These are phyloP conservation scores for Nebria ingens DNA, from an alignment of 1,140 invertebrate genomes.

Conservation along the genomic window DNA sequence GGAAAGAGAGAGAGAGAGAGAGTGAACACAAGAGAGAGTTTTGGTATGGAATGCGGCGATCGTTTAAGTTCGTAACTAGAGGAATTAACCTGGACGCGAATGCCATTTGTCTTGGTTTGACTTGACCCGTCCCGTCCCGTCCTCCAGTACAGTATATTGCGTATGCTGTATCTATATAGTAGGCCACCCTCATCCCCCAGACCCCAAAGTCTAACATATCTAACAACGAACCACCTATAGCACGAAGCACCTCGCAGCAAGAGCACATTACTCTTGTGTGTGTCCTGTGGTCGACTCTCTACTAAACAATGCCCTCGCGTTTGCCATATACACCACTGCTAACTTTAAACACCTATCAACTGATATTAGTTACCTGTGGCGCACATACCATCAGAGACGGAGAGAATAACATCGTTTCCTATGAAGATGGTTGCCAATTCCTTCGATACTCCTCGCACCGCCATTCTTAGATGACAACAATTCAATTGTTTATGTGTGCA, in stretches of 20 bases:
- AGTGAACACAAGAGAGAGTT: no score
- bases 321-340: no score
- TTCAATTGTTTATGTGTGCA: no score
- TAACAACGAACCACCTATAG: not conserved
- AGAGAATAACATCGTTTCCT: no score
- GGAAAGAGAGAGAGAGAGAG: no score
- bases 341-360: constrained; percentile 34
- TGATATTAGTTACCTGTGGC: constrained; percentile 30
- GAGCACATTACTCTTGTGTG: constrained; percentile 8
- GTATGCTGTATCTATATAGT: constrained; percentile 17
- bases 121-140: constrained; percentile 23
- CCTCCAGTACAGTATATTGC: constrained; percentile 27
- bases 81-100: constrained; percentile 33
- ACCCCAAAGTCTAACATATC: not conserved
- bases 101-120: constrained; percentile 35
- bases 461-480: no score
- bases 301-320: constrained; percentile 33
- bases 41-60: constrained; percentile 5
- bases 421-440: not conserved
- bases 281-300: constrained; percentile 19
- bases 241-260: not conserved
- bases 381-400: no score
- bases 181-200: not conserved
- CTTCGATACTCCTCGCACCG: no score
- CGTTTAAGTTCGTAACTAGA: constrained; percentile 21